Evolutionary conservation across 2,888 invertebrate species (phyloP), one percentile per base, ranked within the genome.

Genomic region (Tolmerus cingulatus): DNA sequence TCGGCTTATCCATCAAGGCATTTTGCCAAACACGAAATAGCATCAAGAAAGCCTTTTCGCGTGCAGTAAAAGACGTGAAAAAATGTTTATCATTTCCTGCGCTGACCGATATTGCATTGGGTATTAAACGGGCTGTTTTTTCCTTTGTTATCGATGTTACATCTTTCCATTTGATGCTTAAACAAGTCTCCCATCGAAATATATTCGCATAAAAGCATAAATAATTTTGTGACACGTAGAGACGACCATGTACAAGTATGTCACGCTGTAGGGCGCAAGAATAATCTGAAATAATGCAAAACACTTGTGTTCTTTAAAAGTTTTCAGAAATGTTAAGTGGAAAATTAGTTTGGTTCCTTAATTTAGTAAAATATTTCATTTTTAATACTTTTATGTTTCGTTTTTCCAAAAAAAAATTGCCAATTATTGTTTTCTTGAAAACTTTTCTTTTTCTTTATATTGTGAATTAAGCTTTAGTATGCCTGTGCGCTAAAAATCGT

Each of bases 191-290:
- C 98, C 98, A 99, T 90, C 97, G 96, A 93, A 99, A 98, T 91
- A 99, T 98, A 93, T 98, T 99, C 30, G 99, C 98, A 94, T 99
- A 97, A 94, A 99, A 99, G 93, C 98, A 98, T 88, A 99, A 94
- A 94, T 97, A 98, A 93, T 97, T 97, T 93, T 98, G 98, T 0
- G 98, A 97, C 79, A 98, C 96, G 93, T 98, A 99, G 90, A 99
- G 94, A 37, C 99, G 95, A 19, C 99, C 99, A 92, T 99, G 99
- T 8, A 97, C 96, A 88, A 99, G 94, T 91, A 99, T 98, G 92
- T 99, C 99, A 91, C 97, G 96, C 92, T 99, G 99, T 74, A 98
- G 94, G 9, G 99, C 99, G 94, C 99, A 99, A 19, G 98, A 98
- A 93, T 99, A 99, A 94, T 99, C 99, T 98, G 93, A 82, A 94